Evolutionary conservation across 2,113 vertebrate genomes (phyloP).

Genomic region (Hemibagrus wyckioides): DNA sequence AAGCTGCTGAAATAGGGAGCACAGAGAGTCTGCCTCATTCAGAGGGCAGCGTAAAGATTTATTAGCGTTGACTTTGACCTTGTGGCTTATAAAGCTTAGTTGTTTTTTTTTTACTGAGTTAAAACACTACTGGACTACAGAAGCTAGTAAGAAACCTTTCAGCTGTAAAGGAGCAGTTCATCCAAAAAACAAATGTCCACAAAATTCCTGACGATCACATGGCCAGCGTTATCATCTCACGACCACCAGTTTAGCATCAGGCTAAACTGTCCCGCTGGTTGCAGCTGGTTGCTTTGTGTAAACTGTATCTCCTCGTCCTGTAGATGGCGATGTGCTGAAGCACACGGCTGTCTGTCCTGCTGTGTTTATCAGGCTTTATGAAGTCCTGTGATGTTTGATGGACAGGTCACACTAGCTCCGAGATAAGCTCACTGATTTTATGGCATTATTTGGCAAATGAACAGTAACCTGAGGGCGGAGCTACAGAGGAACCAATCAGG

Average conservation of each 20-base stretch:
- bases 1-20: neutral
- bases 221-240: neutral
- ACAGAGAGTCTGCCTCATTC: neutral
- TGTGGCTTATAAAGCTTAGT: neutral
- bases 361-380: neutral
- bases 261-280: neutral
- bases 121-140: slow-evolving; percentile 1
- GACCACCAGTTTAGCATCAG: neutral
- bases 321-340: slow-evolving; percentile 16
- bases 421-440: slow-evolving; percentile 5
- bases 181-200: neutral
- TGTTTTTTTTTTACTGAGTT: neutral
- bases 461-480: neutral
- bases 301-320: neutral
- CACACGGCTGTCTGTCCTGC: neutral
- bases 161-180: neutral
- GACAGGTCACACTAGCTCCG: neutral
- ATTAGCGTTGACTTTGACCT: neutral
- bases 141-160: neutral
- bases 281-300: neutral
- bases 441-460: neutral
- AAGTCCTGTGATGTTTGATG: neutral
- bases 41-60: neutral
- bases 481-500: neutral
- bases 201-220: neutral